Evolutionary conservation across 2,113 vertebrate species (phyloP).

Genomic region (Falcunculus frontatus): DNA sequence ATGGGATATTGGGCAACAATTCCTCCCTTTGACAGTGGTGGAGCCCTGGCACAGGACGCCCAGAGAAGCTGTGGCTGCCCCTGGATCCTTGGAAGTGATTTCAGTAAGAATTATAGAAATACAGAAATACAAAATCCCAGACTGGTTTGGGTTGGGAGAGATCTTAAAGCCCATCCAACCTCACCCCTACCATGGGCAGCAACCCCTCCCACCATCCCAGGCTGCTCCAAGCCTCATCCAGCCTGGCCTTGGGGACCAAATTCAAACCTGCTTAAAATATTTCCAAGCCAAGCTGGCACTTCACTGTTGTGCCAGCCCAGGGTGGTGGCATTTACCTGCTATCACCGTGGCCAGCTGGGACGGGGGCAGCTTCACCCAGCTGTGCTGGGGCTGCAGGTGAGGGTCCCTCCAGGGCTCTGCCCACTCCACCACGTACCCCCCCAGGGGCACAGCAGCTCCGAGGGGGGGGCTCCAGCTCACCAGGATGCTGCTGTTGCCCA

Average conservation of each 20-base stretch:
- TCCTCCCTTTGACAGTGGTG: too few relatives aligned
- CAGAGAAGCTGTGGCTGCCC: background rate
- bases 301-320: rapidly evolving
- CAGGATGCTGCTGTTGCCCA: constrained; percentile 1
- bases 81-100: background rate
- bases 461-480: constrained; percentile 56
- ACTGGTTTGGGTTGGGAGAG: background rate
- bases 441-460: rapidly evolving
- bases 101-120: background rate
- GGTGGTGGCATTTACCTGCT: constrained; percentile 48
- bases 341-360: background rate
- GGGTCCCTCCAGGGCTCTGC: background rate
- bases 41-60: background rate
- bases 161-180: rapidly evolving
- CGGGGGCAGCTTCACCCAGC: constrained; percentile 54
- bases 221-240: background rate
- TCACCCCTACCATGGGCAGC: background rate
- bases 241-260: background rate
- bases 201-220: background rate
- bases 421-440: constrained; percentile 71
- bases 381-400: rapidly evolving
- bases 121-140: background rate
- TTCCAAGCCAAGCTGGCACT: rapidly evolving
- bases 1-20: background rate
- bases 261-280: too few relatives aligned